phyloP scores from a whole-genome alignment of 2,797 vertebrate species.

The Nasua narica region DNA sequence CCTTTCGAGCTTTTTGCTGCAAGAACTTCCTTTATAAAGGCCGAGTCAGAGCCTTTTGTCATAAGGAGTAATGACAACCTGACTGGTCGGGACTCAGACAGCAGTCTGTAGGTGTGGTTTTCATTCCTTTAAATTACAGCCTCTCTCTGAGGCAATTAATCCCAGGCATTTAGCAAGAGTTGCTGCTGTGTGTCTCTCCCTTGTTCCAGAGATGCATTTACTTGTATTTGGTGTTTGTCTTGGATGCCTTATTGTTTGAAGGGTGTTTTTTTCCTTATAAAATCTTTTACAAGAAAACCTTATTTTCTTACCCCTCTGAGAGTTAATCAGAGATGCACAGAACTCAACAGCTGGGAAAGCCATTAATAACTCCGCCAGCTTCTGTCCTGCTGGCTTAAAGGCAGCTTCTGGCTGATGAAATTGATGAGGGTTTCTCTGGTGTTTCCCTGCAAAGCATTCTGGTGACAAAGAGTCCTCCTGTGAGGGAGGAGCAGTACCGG shows the following conservation, averaged over 20 bases:
- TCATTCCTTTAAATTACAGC: constrained; percentile 66
- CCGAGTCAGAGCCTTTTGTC: constrained; percentile 39
- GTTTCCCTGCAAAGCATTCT: constrained; percentile 58
- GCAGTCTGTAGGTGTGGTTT: constrained; percentile 50
- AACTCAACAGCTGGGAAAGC: constrained; percentile 64
- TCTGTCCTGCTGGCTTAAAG: constrained; percentile 64
- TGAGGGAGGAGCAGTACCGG: background rate
- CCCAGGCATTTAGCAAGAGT: constrained; percentile 63
- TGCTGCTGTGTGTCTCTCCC: constrained; percentile 67
- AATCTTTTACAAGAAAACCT: constrained; percentile 61
- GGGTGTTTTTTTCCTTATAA: constrained; percentile 73
- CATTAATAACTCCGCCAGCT: constrained; percentile 74
- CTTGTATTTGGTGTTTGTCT: constrained; percentile 60
- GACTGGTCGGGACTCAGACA: constrained; percentile 50
- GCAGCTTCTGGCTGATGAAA: constrained; percentile 69
- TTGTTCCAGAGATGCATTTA: constrained; percentile 68
- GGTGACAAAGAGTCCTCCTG: constrained; percentile 24
- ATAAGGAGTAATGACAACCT: constrained; percentile 51
- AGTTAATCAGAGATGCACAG: constrained; percentile 78
- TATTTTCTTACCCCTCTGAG: constrained; percentile 66
- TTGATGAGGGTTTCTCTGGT: constrained; percentile 59
- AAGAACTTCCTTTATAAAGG: constrained; percentile 40
- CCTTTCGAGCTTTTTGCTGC: constrained; percentile 49
- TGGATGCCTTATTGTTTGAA: constrained; percentile 78
- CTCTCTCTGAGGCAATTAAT: constrained; percentile 76